These are phyloP conservation scores for Acronicta alni DNA, from an alignment of 2,888 invertebrate species.

Conservation along the genomic window DNA sequence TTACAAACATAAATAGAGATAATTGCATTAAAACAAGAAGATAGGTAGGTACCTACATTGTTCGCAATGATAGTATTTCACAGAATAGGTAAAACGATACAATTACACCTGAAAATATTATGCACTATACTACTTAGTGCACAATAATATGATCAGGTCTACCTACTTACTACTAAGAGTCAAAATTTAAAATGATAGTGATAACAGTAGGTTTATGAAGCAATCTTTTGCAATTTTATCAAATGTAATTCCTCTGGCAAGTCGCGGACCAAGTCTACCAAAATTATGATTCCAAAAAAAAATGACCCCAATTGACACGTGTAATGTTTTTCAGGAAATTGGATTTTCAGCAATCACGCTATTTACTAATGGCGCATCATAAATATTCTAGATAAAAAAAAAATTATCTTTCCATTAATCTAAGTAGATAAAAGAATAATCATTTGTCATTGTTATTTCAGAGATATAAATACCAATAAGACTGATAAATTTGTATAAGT, in stretches of 20 bases:
- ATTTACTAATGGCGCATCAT: slow-evolving; percentile 43
- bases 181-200: no score
- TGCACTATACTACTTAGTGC: no score
- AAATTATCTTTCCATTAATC: slow-evolving; percentile 53
- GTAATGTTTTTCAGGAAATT: slow-evolving; percentile 40
- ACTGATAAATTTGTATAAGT: no score
- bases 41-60: no score
- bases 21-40: no score
- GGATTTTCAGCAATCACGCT: slow-evolving; percentile 40
- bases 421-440: slow-evolving; percentile 43
- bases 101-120: no score
- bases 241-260: neutral
- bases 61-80: no score
- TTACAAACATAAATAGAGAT: no score
- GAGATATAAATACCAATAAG: slow-evolving; percentile 14
- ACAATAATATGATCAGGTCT: no score
- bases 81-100: no score
- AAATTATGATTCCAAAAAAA: slow-evolving; percentile 6
- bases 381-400: slow-evolving; percentile 48
- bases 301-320: neutral
- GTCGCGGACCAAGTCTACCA: neutral
- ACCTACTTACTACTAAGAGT: no score
- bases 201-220: no score
- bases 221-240: slow-evolving; percentile 40
- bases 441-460: slow-evolving; percentile 25